Percentiles rank a stretch among this genome's conserved stretches.
Evolutionary conservation across 2,888 invertebrate genomes (phyloP).

Genomic region (Ecliptopera silaceata): DNA sequence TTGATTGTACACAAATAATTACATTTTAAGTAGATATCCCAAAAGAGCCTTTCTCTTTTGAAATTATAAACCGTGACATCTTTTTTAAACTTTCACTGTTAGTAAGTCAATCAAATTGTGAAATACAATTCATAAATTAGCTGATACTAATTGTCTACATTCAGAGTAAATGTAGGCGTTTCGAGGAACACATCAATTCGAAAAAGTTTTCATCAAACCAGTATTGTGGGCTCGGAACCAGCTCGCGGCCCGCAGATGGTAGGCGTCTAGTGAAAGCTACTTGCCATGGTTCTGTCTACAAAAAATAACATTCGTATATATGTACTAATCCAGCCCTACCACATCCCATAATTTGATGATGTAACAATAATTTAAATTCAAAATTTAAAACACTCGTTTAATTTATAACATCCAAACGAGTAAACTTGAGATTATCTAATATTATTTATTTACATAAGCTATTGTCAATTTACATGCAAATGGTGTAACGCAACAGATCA

Average conservation of each 20-base stretch:
- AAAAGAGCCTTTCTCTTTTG: constrained; percentile 71
- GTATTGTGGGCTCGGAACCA: constrained; percentile 41
- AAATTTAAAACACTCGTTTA: constrained; percentile 5
- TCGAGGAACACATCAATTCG: constrained; percentile 34
- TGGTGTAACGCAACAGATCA: constrained; percentile 38
- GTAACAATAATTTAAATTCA: constrained; percentile 18
- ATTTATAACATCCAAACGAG: constrained; percentile 11
- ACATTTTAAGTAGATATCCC: constrained; percentile 44
- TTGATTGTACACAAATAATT: constrained; percentile 43
- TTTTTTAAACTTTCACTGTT: constrained; percentile 73
- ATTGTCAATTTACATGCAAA: constrained; percentile 37
- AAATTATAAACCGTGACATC: constrained; percentile 74
- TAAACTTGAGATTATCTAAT: constrained; percentile 7
- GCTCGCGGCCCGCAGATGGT: constrained; percentile 47
- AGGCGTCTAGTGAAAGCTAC: constrained; percentile 71
- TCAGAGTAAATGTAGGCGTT: constrained; percentile 48
- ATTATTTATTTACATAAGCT: constrained; percentile 16
- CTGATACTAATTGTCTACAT: constrained; percentile 64
- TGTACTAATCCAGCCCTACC: constrained; percentile 25
- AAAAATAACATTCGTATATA: constrained; percentile 56
- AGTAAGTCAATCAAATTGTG: constrained; percentile 72
- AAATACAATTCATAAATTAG: constrained; percentile 63
- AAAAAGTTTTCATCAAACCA: constrained; percentile 45
- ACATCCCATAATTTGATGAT: constrained; percentile 16
- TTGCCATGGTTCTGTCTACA: constrained; percentile 51